Conservation (phyloP, 2,797 vertebrate genomes). For the Setipinna tenuifilis region DNA sequence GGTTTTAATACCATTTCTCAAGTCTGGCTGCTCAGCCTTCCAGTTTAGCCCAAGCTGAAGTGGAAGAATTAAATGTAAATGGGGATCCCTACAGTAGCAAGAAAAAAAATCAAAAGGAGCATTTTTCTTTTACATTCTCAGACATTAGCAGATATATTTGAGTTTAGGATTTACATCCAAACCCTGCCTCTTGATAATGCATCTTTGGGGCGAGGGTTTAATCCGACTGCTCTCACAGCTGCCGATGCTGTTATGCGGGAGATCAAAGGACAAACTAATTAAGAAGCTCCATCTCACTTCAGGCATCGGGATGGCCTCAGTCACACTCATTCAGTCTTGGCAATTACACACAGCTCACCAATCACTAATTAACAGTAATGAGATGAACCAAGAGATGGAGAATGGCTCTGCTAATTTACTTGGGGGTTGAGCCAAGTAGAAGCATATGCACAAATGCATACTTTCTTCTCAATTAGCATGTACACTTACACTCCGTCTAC, state of each 20-base stretch:
- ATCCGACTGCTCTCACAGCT: slow-evolving; percentile 8
- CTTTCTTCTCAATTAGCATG: not conserved
- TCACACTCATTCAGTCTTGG: slow-evolving; percentile 31
- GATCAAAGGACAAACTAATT: slow-evolving; percentile 53
- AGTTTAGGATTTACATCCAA: slow-evolving; percentile 31
- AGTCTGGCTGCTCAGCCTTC: not conserved
- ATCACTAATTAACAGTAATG: slow-evolving; percentile 20
- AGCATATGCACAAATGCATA: not conserved
- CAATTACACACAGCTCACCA: slow-evolving; percentile 31
- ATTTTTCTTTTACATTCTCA: slow-evolving; percentile 10
- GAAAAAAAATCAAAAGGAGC: slow-evolving; percentile 30
- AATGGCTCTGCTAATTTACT: slow-evolving; percentile 5
- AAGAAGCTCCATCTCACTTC: slow-evolving; percentile 42
- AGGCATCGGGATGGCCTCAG: slow-evolving; percentile 37
- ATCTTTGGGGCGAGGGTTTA: slow-evolving; percentile 12
- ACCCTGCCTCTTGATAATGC: slow-evolving; percentile 14
- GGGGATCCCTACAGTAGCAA: not conserved
- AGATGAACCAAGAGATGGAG: not conserved
- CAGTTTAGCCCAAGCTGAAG: slow-evolving; percentile 31
- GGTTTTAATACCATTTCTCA: not conserved
- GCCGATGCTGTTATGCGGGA: slow-evolving; percentile 31
- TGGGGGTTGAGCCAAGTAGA: not conserved
- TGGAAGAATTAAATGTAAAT: slow-evolving; percentile 36
- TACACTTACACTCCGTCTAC: not conserved
- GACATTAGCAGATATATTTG: slow-evolving; percentile 23